Conservation (phyloP, 1,140 invertebrate species). For the Drosophila teissieri region DNA sequence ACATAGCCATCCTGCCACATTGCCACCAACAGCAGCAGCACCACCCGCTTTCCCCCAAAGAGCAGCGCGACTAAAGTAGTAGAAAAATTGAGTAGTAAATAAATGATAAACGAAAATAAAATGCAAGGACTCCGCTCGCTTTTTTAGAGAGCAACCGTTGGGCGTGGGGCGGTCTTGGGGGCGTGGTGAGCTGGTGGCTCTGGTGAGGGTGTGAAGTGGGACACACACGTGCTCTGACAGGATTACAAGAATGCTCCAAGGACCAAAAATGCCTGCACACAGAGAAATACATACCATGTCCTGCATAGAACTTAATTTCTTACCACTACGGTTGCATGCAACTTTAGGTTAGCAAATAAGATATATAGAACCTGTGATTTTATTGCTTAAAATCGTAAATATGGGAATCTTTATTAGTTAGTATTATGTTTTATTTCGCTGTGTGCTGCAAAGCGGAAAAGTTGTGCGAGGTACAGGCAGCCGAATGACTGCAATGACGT, state of each 20-base stretch:
- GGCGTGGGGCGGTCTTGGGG: not conserved
- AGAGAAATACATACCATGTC: not conserved
- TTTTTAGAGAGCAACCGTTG: slow-evolving; percentile 26
- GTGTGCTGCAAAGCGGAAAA: slow-evolving; percentile 5
- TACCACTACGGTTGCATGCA: not conserved
- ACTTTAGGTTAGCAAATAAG: not conserved
- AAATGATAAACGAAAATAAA: slow-evolving; percentile 84
- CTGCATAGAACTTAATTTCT: not conserved
- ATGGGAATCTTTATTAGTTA: not conserved
- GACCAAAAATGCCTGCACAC: slow-evolving; percentile 67
- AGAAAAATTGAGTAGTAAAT: slow-evolving; percentile 83
- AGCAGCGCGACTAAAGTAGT: slow-evolving; percentile 74
- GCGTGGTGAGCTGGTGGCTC: not conserved
- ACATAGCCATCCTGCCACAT: too few species aligned
- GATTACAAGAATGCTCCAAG: slow-evolving; percentile 79
- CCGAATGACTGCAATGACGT: slow-evolving; percentile 58
- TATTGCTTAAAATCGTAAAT: too few species aligned
- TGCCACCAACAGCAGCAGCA: not conserved
- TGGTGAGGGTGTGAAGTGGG: not conserved
- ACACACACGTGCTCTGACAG: slow-evolving; percentile 67
- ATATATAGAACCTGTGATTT: too few species aligned
- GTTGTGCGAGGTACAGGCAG: slow-evolving; percentile 18
- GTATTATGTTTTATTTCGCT: not conserved
- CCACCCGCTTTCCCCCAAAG: not conserved
- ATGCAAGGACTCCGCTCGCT: slow-evolving; percentile 70